These are phyloP conservation scores for Leptoteleia sp. DNA, from an alignment of 1,140 invertebrate species.

Conservation along the genomic window DNA sequence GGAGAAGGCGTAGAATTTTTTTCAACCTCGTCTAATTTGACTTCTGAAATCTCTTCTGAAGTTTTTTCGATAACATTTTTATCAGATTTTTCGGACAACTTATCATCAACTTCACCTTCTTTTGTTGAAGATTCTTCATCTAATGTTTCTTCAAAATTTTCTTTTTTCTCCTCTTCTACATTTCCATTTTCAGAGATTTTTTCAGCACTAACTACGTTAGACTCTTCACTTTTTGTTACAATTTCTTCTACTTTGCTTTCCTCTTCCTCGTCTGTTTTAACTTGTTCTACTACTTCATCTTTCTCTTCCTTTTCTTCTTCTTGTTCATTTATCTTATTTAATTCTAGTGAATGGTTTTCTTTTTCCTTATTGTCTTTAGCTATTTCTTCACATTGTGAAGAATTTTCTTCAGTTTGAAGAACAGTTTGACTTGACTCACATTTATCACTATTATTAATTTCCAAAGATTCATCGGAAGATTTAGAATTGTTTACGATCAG, in stretches of 20 bases:
- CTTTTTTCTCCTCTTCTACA: neutral
- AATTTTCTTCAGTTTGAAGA: conserved; percentile 7
- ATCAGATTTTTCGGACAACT: neutral
- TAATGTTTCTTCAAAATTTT: neutral
- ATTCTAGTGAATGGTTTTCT: neutral
- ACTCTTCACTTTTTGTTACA: neutral
- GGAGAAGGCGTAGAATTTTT: conserved; percentile 4
- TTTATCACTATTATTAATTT: conserved; percentile 4
- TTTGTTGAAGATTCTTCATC: conserved; percentile 4
- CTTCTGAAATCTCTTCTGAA: neutral
- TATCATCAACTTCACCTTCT: neutral
- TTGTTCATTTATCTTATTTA: too few relatives aligned
- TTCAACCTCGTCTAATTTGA: neutral
- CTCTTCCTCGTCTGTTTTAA: neutral
- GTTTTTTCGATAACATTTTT: conserved; percentile 8
- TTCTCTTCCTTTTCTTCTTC: neutral
- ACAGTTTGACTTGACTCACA: neutral
- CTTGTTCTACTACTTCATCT: neutral
- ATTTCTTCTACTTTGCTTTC: conserved; percentile 6
- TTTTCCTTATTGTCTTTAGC: neutral
- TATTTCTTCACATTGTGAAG: neutral
- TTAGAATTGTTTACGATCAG: conserved; percentile 43
- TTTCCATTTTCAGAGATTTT: conserved; percentile 1
- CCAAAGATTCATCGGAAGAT: conserved; percentile 13
- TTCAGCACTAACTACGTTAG: neutral